Conservation (phyloP, 2,113 vertebrate species). For the Hypanus sabinus region DNA sequence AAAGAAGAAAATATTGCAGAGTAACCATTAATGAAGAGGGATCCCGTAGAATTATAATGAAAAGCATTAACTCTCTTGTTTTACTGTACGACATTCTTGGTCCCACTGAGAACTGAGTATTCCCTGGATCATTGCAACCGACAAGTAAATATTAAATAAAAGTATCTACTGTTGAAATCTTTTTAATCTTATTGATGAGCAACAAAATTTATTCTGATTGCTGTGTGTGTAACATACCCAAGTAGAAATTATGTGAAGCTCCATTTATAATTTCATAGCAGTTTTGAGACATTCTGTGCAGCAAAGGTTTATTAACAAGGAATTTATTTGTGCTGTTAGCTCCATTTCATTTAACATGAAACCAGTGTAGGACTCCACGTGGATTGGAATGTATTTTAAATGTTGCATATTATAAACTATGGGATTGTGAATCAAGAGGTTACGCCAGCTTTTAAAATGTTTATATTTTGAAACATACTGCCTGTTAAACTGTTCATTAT, state of each 20-base stretch:
- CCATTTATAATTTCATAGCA: not conserved
- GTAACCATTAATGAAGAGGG: constrained; percentile 35
- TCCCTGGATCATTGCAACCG: not conserved
- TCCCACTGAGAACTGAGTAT: not conserved
- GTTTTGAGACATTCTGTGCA: not conserved
- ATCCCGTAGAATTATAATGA: constrained; percentile 30
- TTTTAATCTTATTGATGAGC: constrained; percentile 8
- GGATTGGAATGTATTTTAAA: not conserved
- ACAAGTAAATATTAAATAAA: not conserved
- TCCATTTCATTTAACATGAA: not conserved
- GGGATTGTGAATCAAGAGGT: not conserved
- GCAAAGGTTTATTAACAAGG: not conserved
- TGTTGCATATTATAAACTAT: not conserved
- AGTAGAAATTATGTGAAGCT: not conserved
- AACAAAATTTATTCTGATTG: not conserved
- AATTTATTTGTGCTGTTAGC: not conserved
- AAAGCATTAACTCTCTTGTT: constrained; percentile 28
- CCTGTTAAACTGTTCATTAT: not conserved
- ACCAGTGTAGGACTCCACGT: not conserved
- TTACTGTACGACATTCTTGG: constrained; percentile 12
- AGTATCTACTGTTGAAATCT: not conserved
- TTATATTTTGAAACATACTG: not conserved
- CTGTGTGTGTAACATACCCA: not conserved
- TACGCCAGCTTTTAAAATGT: not conserved
- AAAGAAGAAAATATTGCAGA: constrained; percentile 30